These are phyloP conservation scores for Latrodectus elegans DNA, from an alignment of 2,888 invertebrate species.

Conservation along the genomic window DNA sequence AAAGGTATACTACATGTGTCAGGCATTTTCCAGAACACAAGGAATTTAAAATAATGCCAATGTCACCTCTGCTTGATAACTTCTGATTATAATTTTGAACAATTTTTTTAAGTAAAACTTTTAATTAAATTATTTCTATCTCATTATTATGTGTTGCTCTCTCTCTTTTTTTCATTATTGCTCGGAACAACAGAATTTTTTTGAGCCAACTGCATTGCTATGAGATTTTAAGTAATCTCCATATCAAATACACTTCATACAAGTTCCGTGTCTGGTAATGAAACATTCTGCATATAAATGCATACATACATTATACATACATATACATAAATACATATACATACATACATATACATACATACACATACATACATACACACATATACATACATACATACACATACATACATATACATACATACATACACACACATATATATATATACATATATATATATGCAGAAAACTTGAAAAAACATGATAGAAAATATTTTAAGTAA, in stretches of 20 bases:
- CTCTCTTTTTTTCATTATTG: background rate
- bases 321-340: background rate
- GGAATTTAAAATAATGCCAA: too few species aligned
- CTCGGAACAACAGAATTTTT: background rate
- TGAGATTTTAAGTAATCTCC: background rate
- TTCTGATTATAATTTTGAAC: too few species aligned
- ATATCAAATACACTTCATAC: background rate
- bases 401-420: background rate
- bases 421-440: background rate
- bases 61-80: too few species aligned
- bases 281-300: background rate
- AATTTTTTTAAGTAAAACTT: too few species aligned
- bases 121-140: too few species aligned
- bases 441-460: too few species aligned
- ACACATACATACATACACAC: background rate
- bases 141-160: background rate
- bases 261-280: background rate
- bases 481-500: too few species aligned
- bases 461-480: too few species aligned
- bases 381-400: background rate
- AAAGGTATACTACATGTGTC: too few species aligned
- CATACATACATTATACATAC: background rate
- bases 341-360: background rate
- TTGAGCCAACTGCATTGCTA: background rate
- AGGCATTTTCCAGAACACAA: too few species aligned